Evolutionary conservation across 2,888 invertebrate genomes (phyloP).

Genomic region (Erebia epiphron): DNA sequence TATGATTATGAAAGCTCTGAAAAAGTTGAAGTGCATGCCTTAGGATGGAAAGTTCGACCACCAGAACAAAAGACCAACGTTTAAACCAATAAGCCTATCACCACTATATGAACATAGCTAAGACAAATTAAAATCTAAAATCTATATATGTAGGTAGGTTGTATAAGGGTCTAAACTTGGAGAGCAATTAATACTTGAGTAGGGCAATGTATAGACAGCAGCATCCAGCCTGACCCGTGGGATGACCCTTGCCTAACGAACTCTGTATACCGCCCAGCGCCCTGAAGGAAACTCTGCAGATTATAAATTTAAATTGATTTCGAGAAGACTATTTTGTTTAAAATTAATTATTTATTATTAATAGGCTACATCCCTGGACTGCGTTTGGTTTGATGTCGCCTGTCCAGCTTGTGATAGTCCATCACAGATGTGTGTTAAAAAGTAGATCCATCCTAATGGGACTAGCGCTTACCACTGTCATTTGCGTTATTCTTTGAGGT

Average conservation of each 20-base stretch:
- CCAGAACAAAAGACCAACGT: no score
- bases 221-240: constrained; percentile 56
- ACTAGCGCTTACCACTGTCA: no score
- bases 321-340: neutral
- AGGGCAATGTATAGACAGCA: constrained; percentile 49
- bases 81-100: no score
- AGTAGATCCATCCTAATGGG: no score
- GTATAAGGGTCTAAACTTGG: constrained; percentile 35
- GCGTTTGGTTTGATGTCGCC: no score
- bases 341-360: neutral
- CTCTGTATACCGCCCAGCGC: constrained; percentile 44
- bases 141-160: neutral
- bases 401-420: no score
- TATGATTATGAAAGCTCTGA: no score
- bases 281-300: constrained; percentile 10
- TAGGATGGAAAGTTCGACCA: no score
- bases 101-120: neutral
- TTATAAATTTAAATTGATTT: constrained; percentile 24
- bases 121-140: constrained; percentile 1
- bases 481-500: no score
- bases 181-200: constrained; percentile 62
- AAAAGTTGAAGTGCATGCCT: no score
- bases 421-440: no score
- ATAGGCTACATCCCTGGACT: no score
- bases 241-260: constrained; percentile 72